phyloP scores from a whole-genome alignment of 2,113 vertebrate genomes.

The Centropus unirufus region DNA sequence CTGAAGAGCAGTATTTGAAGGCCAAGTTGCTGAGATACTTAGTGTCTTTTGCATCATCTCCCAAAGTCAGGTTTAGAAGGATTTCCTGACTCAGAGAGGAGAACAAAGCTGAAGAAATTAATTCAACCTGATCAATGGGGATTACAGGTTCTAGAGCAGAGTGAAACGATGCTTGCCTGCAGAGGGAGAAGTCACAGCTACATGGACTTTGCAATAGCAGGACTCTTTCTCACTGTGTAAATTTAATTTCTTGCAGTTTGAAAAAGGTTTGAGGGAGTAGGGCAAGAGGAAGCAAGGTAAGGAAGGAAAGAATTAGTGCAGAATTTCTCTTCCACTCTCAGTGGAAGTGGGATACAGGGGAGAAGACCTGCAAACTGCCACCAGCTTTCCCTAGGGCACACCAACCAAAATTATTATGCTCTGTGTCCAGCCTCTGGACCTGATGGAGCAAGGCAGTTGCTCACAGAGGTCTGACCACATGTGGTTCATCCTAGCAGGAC shows the following conservation, averaged over 20 bases:
- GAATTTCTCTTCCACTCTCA: background rate
- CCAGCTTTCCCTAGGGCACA: background rate
- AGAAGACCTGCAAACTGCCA: background rate
- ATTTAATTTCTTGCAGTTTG: background rate
- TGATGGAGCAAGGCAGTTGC: background rate
- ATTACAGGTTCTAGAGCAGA: background rate
- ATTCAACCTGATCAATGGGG: background rate
- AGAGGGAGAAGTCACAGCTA: background rate
- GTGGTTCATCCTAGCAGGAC: background rate
- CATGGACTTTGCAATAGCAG: rapidly evolving
- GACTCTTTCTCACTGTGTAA: background rate
- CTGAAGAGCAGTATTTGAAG: background rate
- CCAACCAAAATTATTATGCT: background rate
- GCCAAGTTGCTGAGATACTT: background rate
- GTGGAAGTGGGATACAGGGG: background rate
- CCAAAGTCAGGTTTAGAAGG: background rate
- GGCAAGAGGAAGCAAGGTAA: background rate
- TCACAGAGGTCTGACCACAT: background rate
- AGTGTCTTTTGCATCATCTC: background rate
- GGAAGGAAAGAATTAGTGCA: background rate
- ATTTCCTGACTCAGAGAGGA: background rate
- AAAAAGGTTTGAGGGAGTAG: background rate
- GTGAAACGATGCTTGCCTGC: background rate
- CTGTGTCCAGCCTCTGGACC: background rate
- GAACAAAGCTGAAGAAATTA: background rate